These are phyloP conservation scores for Micrasema minimum DNA, from an alignment of 1,140 invertebrate genomes.

Conservation along the genomic window DNA sequence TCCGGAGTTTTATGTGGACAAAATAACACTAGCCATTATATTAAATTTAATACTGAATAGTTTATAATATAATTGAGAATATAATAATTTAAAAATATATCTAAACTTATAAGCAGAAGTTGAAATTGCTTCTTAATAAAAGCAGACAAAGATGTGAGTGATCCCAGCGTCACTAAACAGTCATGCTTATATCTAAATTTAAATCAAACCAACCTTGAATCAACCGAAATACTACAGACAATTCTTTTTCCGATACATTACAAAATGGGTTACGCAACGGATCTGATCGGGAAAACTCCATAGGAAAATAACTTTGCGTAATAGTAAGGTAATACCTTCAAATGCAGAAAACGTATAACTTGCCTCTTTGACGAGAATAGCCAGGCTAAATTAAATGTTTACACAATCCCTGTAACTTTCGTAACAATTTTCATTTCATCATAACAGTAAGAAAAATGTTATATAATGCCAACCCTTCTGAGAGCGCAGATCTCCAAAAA, in stretches of 20 bases:
- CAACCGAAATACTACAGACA: conserved; percentile 6
- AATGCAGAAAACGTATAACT: not conserved
- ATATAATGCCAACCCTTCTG: conserved; percentile 4
- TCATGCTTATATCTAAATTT: conserved; percentile 12
- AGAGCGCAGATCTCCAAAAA: too few relatives aligned
- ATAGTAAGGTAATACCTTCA: not conserved
- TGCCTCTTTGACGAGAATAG: conserved; percentile 5
- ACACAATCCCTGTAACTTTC: not conserved
- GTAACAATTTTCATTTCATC: conserved; percentile 3
- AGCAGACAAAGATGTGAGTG: too few relatives aligned
- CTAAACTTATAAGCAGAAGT: too few relatives aligned
- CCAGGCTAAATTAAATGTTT: conserved; percentile 2
- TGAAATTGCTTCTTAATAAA: too few relatives aligned
- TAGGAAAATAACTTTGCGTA: too few relatives aligned
- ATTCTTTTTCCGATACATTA: conserved; percentile 26
- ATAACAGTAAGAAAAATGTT: not conserved
- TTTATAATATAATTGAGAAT: too few relatives aligned
- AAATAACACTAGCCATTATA: too few relatives aligned
- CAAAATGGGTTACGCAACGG: conserved; percentile 8
- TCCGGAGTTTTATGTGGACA: too few relatives aligned
- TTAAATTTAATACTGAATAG: too few relatives aligned
- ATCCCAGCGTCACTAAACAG: not conserved
- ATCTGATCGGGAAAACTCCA: too few relatives aligned
- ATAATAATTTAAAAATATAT: too few relatives aligned
- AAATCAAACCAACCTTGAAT: conserved; percentile 4